phyloP scores from a whole-genome alignment of 1,140 invertebrate genomes.

The Zaprionus tsacasi region DNA sequence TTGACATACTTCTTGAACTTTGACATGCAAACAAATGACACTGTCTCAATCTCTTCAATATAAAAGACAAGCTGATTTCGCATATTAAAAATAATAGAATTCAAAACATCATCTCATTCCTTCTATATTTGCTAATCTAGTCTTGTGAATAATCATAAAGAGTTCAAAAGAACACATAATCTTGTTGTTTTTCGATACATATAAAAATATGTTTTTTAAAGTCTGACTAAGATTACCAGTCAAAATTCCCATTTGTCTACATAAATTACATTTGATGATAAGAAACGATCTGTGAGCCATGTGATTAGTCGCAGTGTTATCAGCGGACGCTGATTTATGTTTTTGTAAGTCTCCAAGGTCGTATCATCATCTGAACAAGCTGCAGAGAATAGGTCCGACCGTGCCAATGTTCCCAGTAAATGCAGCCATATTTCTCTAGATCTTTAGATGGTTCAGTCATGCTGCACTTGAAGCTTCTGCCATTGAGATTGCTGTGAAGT shows the following conservation, averaged over 20 bases:
- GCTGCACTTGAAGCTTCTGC: not conserved
- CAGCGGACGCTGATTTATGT: no score
- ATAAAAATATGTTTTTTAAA: no score
- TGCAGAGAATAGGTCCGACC: not conserved
- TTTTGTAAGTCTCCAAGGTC: not conserved
- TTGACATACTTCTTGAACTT: slow-evolving; percentile 60
- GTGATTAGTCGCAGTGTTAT: no score
- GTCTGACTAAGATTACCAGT: no score
- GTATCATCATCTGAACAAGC: not conserved
- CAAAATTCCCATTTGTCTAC: no score
- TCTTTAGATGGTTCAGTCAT: not conserved
- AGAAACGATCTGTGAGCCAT: no score
- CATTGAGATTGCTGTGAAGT: slow-evolving; percentile 11
- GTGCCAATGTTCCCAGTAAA: not conserved
- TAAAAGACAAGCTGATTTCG: slow-evolving; percentile 14
- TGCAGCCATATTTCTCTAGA: not conserved
- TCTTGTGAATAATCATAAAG: no score
- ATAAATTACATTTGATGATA: no score
- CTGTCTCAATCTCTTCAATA: slow-evolving; percentile 10
- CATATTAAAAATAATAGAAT: not conserved
- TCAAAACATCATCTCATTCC: no score
- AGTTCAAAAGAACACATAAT: no score
- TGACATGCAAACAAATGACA: slow-evolving; percentile 43
- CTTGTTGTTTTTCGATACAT: no score
- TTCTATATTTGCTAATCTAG: no score